Evolutionary conservation across 2,797 vertebrate genomes (phyloP), one percentile per base, ranked within the genome.

Genomic region (Periparus ater): DNA sequence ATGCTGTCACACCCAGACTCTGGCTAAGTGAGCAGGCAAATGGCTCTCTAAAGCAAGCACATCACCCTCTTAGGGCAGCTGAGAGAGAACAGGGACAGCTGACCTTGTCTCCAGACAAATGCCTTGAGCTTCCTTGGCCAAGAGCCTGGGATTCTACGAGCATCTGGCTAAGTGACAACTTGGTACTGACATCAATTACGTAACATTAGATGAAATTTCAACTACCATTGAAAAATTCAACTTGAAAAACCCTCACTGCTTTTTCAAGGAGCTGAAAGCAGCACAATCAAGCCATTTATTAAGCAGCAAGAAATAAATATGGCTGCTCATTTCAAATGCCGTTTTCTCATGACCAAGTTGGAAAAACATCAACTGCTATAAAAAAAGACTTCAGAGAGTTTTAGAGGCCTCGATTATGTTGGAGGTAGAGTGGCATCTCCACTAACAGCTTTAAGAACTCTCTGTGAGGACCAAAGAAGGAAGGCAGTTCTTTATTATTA

Each of bases 151-250:
- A 93, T 91, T 90, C 95, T 89, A 84, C 17, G 1, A 95, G 91
- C 87, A 93, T 68, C 85, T 95, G 95, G 95, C 89, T 21, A 44
- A 91, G 79, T 61, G 93, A 96, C 95, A 97, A 60, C 66, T 78
- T 79, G 73, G 71, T 91, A 84, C 94, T 88, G 76, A 75, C 53
- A 92, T 60, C 70, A 63, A 18, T 94, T 92, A 92, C 2, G 4
- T 90, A 93, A 81, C 34, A 82, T 83, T 30, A 88, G 82, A 86
- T 76, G 71, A 94, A 85, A 87, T 88, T 80, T 87, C 87, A 92
- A 68, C 73, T 77, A 58, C 65, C 51, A 91, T 4, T 94, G 85
- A 93, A 93, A 86, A 88, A 93, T 57, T 50, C 53, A n/a, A n/a
- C 87, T 94, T 4, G 1, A 55, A 74, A 96, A 96, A 40, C 15